Base-by-base conservation (phyloP, 2,797 vertebrate genomes). In the Carduelis carduelis region DNA sequence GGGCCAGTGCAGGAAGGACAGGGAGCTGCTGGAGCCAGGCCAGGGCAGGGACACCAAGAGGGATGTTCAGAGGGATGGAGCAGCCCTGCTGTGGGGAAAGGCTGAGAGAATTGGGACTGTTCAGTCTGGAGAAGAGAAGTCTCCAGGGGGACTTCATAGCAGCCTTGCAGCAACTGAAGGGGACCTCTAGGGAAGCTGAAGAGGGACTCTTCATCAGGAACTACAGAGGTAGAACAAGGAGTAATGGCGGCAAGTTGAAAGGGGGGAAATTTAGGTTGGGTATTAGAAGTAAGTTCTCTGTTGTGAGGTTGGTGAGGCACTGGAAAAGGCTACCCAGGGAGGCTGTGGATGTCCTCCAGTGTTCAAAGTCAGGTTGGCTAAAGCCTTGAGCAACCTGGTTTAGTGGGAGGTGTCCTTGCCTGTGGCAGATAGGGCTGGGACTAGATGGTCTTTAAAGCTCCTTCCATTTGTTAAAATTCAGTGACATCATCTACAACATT, bases 21-120 rank as follows among this genome's bases (percentile, higher is more conserved):
- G 11, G 46, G 57, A 61, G 37, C 24, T 41, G 46, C 57, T 63
- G 52, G 32, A n/a, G 52, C 17, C 28, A 39, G 47, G 5, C 35
- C 66, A 47, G 41, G 22, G 26, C 3, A 55, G 41, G 26, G 17
- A 52, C 47, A 55, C 27, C 41, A 13, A 49, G 21, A 19, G 1
- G 0, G 6, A 8, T 8, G 41, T 43, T 43, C 35, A 41, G 20
- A 70, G 56, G 35, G 27, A 46, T 61, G 56, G 34, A 30, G 56
- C 35, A 78, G 32, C 49, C 35, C 32, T 70, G 41, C 35, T 70
- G 18, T 1, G 23, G 16, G 24, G 23, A 44, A 32, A 46, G 35
- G 37, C 28, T 65, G 37, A 7, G 37, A 0, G 21, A 80, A 12
- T 3, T 39, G 16, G 23, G 23, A 5, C 0, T 34, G 23, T 3